Base-by-base conservation (phyloP, 2,888 invertebrate genomes). In the Panopea generosa region DNA sequence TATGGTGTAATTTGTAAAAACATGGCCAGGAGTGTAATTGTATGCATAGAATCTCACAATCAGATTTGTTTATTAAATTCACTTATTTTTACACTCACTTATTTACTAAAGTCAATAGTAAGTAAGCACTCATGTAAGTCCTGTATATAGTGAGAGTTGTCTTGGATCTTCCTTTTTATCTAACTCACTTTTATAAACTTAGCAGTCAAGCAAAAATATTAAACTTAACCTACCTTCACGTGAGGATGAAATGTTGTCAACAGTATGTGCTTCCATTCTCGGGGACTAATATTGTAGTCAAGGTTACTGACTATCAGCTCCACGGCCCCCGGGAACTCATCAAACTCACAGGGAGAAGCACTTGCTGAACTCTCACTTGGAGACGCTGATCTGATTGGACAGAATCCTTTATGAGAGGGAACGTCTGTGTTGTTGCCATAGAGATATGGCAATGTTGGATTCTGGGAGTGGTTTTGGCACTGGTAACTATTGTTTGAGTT, bases 201-300 rank as follows among this genome's bases (percentile, higher is more conserved):
- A n/a, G n/a, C n/a, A n/a, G n/a, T n/a, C n/a, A n/a, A n/a, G n/a
- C n/a, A n/a, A n/a, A n/a, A n/a, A n/a, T n/a, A n/a, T n/a, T n/a
- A n/a, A n/a, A n/a, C n/a, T n/a, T 18, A 45, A 45, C 16, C 7
- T 45, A 95, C 95, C 94, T 94, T 94, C 4, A 95, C 94, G 88
- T 95, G 95, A 86, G 95, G 95, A 88, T 94, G 94, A 86, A 96
- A 95, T 76, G 95, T 94, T 29, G 94, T 93, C 55, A 94, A 93
- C 18, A 96, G 93, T 77, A 95, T 94, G 79, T 94, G 94, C 87
- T 94, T 94, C 93, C 96, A 94, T 84, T 96, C 95, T 77, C 94
- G 94, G 0, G 94, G 93, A 87, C 95, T 95, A 83, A 96, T 95
- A 78, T 94, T 95, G 84, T 95, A 95, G 92, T 96, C 96, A 80